phyloP scores from a whole-genome alignment of 2,888 invertebrate genomes.

The Drosophila ustulata region DNA sequence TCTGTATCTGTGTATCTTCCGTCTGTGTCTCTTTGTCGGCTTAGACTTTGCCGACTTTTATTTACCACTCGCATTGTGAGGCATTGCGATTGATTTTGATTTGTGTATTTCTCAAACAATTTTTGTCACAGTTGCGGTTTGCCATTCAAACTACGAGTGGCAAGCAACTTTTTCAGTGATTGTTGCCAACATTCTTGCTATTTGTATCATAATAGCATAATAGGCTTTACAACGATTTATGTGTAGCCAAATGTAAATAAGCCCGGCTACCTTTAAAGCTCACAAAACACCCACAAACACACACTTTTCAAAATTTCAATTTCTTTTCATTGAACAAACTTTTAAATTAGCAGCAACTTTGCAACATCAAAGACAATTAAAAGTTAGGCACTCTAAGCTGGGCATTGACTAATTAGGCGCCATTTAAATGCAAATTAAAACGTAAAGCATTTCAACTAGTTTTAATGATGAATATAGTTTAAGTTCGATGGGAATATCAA shows the following conservation, averaged over 20 bases:
- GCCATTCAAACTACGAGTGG: not conserved
- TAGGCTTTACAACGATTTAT: conserved; percentile 19
- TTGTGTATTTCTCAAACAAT: conserved; percentile 29
- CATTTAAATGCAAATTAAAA: conserved; percentile 5
- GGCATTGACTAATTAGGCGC: conserved; percentile 18
- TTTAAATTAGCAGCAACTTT: conserved; percentile 36
- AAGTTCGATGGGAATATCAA: not conserved
- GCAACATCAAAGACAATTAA: conserved; percentile 50
- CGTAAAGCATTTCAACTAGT: not conserved
- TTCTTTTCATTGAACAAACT: conserved; percentile 24
- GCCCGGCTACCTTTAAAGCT: conserved; percentile 1
- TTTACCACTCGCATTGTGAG: not conserved
- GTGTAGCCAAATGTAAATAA: conserved; percentile 33
- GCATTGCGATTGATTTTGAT: conserved; percentile 41
- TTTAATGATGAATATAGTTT: not conserved
- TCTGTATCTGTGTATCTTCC: conserved; percentile 1
- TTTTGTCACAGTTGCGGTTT: conserved; percentile 23
- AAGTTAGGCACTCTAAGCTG: conserved; percentile 10
- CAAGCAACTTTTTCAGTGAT: conserved; percentile 21
- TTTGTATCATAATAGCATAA: conserved; percentile 8
- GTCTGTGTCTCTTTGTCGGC: not conserved
- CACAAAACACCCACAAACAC: not conserved
- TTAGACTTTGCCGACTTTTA: not conserved
- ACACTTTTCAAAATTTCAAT: not conserved
- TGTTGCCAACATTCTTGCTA: conserved; percentile 2